A percentile compares a stretch with the other conserved stretches of the same genome.
Evolutionary conservation across 2,797 vertebrate genomes (phyloP).

Genomic region (Phataginus tetradactyla): DNA sequence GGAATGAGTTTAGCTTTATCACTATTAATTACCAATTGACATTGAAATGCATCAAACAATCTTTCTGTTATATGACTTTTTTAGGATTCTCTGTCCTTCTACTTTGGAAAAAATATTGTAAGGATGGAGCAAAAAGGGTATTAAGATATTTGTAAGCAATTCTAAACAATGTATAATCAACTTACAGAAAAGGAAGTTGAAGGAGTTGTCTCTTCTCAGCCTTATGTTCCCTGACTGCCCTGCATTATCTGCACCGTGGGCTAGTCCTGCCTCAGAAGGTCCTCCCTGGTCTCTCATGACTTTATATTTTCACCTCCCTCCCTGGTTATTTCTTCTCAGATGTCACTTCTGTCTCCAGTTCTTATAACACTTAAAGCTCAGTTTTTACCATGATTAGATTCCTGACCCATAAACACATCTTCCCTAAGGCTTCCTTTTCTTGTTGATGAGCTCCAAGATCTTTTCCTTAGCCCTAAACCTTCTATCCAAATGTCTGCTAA

Average conservation of each 20-base stretch:
- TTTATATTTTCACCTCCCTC: background rate
- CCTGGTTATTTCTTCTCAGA: background rate
- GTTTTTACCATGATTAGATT: background rate
- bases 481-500: background rate
- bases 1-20: constrained; percentile 26
- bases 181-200: background rate
- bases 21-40: background rate
- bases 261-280: background rate
- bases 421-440: background rate
- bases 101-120: background rate
- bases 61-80: background rate
- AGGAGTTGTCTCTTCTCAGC: background rate
- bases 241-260: accelerated
- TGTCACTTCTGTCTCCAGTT: background rate
- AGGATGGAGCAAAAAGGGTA: background rate
- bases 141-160: background rate
- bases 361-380: background rate
- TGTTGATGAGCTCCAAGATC: background rate
- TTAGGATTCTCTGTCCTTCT: background rate
- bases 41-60: background rate
- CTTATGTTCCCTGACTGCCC: background rate
- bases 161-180: background rate
- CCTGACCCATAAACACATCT: background rate
- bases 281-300: background rate
- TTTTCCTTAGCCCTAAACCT: background rate